Evolutionary conservation across 2,113 vertebrate genomes (phyloP), one percentile per base, ranked within the genome.

Genomic region (Tonatia bakeri): DNA sequence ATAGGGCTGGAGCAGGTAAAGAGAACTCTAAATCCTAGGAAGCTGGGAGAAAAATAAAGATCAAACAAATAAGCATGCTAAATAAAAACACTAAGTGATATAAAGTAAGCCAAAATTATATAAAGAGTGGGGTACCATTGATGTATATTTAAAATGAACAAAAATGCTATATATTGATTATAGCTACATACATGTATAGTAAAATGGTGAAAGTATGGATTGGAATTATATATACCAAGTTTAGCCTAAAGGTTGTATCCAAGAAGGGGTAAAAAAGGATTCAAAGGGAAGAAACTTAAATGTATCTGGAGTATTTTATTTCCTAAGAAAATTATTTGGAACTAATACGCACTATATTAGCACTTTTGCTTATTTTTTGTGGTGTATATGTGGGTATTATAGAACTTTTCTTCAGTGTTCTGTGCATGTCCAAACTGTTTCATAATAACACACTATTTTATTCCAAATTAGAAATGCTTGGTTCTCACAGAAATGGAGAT

Each of bases 361-460:
- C 24, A 81, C 31, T 69, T 70, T 52, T 69, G 17, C 61, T 92
- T 95, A 80, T n/a, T 82, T 94, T 77, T 14, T 22, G 40, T 93
- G 65, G 4, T 88, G 15, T 77, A n/a, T 59, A 28, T 50, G 61
- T 93, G 69, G 17, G 38, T 77, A 13, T 67, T 82, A 61, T 47
- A 79, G 77, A 86, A 83, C 6, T 80, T 90, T 76, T 84, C 22
- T 85, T 3, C 33, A 36, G 33, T 72, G 5, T 50, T 90, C 40
- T 86, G 26, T 93, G 26, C n/a, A n/a, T 82, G 36, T 82, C 75
- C 24, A 7, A 77, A 92, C 16, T 81, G 50, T 93, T 95, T 96
- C 77, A 82, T 64, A 31, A 79, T 61, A 87, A 94, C 94, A 94
- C 11, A 77, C 75, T 40, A n/a, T 93, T 20, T 82, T 82, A 82